Percentiles rank a stretch among this genome's conserved stretches.
These are phyloP conservation scores for Ciconia boyciana DNA, from an alignment of 2,113 vertebrate species.

Conservation along the genomic window DNA sequence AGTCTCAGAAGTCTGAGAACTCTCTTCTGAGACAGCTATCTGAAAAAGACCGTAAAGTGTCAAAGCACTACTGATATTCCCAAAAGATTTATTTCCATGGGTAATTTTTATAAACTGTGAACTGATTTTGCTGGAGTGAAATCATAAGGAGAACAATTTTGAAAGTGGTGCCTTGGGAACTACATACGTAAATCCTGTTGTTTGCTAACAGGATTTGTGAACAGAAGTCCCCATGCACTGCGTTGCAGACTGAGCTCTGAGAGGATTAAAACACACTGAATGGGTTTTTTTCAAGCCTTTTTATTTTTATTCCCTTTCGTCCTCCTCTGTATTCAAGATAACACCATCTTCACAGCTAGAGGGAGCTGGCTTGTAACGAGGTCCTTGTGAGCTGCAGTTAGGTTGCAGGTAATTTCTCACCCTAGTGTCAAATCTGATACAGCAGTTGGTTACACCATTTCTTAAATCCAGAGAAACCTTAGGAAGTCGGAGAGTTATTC, in stretches of 20 bases:
- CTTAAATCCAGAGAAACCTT: background rate
- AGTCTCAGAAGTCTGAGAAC: background rate
- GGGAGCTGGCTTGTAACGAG: background rate
- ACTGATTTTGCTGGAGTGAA: background rate
- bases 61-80: background rate
- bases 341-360: background rate
- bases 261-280: background rate
- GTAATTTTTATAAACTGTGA: slow-evolving; percentile 15
- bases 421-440: background rate
- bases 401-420: background rate
- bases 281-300: background rate
- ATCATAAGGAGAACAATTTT: background rate
- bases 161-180: slow-evolving; percentile 1
- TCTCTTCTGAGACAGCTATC: background rate
- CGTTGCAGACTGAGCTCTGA: background rate
- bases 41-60: background rate
- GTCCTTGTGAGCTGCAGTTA: background rate
- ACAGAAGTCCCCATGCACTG: background rate
- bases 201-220: slow-evolving; percentile 12
- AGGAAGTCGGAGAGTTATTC: background rate
- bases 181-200: background rate
- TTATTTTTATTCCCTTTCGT: background rate
- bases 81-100: background rate
- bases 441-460: background rate
- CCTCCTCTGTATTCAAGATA: background rate